A percentile compares a stretch with the other conserved stretches of the same genome.
These are phyloP conservation scores for Diplogasteroides magnus DNA, from an alignment of 1,140 invertebrate species.

Conservation along the genomic window DNA sequence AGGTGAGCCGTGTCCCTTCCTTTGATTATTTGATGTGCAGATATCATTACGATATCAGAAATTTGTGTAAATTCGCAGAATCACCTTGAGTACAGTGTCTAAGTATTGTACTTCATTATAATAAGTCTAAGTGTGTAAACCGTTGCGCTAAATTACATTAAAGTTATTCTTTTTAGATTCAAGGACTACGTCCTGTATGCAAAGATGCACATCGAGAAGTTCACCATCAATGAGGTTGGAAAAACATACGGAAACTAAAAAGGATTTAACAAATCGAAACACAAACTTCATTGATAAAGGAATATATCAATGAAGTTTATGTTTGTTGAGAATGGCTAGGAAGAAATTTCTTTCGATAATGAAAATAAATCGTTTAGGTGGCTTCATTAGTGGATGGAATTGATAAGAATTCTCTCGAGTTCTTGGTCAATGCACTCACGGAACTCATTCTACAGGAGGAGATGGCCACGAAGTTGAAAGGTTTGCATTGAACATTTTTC, in stretches of 20 bases:
- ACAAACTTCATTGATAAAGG: neutral
- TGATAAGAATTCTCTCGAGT: slow-evolving; percentile 51
- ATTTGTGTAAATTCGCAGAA: no score
- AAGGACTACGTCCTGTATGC: slow-evolving; percentile 46
- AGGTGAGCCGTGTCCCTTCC: neutral
- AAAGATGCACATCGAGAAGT: slow-evolving; percentile 43
- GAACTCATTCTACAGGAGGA: slow-evolving; percentile 53
- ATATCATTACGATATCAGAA: no score
- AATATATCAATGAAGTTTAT: neutral
- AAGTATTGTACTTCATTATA: no score
- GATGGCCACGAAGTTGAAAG: slow-evolving; percentile 52
- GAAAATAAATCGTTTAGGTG: slow-evolving; percentile 13
- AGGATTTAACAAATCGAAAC: neutral
- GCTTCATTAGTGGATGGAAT: slow-evolving; percentile 50
- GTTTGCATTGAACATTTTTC: slow-evolving; percentile 6
- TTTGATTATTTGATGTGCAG: no score
- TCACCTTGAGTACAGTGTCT: no score
- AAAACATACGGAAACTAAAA: neutral
- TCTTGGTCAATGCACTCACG: slow-evolving; percentile 53
- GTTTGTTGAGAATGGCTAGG: neutral
- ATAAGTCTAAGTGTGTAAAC: no score
- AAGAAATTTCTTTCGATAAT: neutral
- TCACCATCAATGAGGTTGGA: slow-evolving; percentile 37
- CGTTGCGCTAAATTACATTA: no score
- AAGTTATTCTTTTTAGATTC: no score